Percentiles rank a stretch among this genome's conserved stretches.
phyloP scores from a whole-genome alignment of 1,140 invertebrate genomes.

The Drosophila kikkawai region DNA sequence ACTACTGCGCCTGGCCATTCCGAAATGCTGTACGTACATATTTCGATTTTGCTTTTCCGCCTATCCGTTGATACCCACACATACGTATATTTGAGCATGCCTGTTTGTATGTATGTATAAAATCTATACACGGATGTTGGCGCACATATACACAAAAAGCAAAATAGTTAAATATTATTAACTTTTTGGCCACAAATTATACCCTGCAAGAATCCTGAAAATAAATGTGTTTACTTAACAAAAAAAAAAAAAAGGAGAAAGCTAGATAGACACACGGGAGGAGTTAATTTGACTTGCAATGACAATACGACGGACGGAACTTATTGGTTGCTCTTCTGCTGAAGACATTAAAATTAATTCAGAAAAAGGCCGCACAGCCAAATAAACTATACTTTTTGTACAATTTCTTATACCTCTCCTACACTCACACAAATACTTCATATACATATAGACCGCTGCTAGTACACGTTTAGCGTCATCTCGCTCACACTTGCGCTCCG shows the following conservation, averaged over 20 bases:
- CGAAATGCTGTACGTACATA: constrained; percentile 76
- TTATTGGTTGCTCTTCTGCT: constrained; percentile 7
- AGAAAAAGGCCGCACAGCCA: constrained; percentile 17
- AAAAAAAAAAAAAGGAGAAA: neutral
- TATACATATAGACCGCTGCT: constrained; percentile 68
- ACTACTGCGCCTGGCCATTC: constrained; percentile 68
- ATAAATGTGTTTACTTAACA: neutral
- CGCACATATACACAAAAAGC: constrained; percentile 68
- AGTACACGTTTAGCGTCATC: constrained; percentile 71
- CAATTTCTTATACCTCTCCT: constrained; percentile 65
- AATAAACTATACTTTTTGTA: constrained; percentile 57
- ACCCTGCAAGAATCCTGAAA: constrained; percentile 4
- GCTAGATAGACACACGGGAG: neutral
- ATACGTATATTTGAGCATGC: constrained; percentile 65
- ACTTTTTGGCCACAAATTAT: constrained; percentile 6
- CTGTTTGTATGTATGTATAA: constrained; percentile 59
- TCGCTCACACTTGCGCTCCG: constrained; percentile 59
- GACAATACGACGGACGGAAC: constrained; percentile 12
- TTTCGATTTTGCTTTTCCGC: constrained; percentile 61
- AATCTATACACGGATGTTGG: constrained; percentile 74
- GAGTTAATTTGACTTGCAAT: neutral
- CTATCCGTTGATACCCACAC: constrained; percentile 66
- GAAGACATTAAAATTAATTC: constrained; percentile 20
- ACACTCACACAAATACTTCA: constrained; percentile 56
- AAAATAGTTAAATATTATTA: constrained; percentile 43